These are phyloP conservation scores for Zaprionus lineosus DNA, from an alignment of 2,888 invertebrate species.

Conservation along the genomic window DNA sequence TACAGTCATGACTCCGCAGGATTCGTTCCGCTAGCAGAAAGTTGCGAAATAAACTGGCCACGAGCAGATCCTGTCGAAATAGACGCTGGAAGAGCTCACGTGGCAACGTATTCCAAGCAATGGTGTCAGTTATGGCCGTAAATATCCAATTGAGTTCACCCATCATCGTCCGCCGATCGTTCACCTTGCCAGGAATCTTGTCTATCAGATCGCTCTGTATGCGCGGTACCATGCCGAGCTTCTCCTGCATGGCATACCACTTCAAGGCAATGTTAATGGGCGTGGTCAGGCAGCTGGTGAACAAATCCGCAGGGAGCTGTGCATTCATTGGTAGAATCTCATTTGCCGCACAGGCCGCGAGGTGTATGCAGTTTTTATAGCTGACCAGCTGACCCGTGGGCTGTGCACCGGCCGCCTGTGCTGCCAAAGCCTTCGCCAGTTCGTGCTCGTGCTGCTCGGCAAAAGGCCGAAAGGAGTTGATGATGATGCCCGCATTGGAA, in stretches of 20 bases:
- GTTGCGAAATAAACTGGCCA: conserved; percentile 99
- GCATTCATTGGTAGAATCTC: conserved; percentile 98
- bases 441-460: conserved; percentile 95
- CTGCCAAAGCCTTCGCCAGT: conserved; percentile 83
- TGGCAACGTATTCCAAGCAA: conserved; percentile 98
- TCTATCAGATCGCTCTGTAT: conserved; percentile 94
- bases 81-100: conserved; percentile 97
- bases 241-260: conserved; percentile 95
- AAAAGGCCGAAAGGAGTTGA: conserved; percentile 94
- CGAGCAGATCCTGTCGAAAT: conserved; percentile 97
- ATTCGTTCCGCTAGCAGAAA: conserved; percentile 98
- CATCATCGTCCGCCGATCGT: conserved; percentile 97
- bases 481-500: conserved; percentile 98
- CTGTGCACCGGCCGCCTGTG: conserved; percentile 48
- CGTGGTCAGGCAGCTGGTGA: conserved; percentile 98
- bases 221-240: conserved; percentile 90
- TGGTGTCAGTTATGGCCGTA: conserved; percentile 99
- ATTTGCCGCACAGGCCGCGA: conserved; percentile 97
- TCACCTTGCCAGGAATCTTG: conserved; percentile 97
- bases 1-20: conserved; percentile 97
- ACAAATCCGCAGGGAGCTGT: conserved; percentile 97
- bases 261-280: conserved; percentile 97
- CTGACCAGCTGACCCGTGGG: conserved; percentile 80
- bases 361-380: conserved; percentile 96
- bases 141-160: conserved; percentile 99